phyloP scores from a whole-genome alignment of 2,113 vertebrate genomes.

The Oncorhynchus keta region DNA sequence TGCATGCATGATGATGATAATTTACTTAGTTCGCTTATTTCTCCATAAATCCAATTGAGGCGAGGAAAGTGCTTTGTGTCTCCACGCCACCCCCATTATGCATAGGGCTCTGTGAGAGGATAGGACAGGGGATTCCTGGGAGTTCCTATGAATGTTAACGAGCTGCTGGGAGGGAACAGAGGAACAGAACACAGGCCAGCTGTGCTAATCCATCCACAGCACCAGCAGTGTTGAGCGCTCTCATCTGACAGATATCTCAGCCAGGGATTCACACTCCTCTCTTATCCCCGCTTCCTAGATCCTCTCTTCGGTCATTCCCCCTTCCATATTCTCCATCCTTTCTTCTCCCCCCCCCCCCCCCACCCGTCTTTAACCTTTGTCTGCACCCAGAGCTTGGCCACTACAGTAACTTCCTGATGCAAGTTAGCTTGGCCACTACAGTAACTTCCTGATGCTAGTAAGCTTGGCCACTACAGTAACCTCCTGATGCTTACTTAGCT shows the following conservation, averaged over 20 bases:
- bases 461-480: too few species aligned
- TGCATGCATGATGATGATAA: constrained; percentile 44
- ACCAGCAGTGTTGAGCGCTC: constrained; percentile 33
- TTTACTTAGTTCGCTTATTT: too few species aligned
- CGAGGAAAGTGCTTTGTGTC: constrained; percentile 66
- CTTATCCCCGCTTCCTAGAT: not conserved
- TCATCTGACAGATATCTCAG: constrained; percentile 54
- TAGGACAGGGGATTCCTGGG: constrained; percentile 51
- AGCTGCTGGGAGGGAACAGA: constrained; percentile 22
- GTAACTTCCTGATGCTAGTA: too few species aligned
- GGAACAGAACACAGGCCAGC: constrained; percentile 57
- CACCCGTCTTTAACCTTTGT: constrained; percentile 4
- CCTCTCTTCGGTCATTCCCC: not conserved
- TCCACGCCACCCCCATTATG: constrained; percentile 71
- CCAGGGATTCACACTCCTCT: constrained; percentile 21
- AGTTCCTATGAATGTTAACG: constrained; percentile 74
- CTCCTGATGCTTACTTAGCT: too few species aligned
- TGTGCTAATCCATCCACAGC: constrained; percentile 54
- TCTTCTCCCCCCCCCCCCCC: not conserved
- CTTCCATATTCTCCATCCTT: not conserved
- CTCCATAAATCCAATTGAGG: constrained; percentile 72
- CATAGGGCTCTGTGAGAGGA: constrained; percentile 62
- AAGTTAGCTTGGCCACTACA: too few species aligned
- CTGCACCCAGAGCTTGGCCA: too few species aligned
- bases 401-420: too few species aligned